Percentiles rank a stretch among this genome's conserved stretches.
phyloP scores from a whole-genome alignment of 2,113 vertebrate species.

The Phasianus colchicus region DNA sequence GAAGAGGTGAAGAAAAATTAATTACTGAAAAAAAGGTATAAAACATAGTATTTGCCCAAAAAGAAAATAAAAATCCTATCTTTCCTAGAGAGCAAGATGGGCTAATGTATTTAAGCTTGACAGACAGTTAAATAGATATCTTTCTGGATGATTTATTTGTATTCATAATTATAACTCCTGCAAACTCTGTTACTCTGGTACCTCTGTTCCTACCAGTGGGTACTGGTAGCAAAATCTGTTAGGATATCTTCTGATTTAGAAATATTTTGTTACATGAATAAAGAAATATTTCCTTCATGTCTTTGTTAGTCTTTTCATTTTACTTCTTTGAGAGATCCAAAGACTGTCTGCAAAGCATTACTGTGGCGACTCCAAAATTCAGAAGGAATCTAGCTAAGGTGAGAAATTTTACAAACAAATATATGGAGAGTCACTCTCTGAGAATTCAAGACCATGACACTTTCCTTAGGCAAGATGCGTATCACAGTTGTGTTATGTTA shows the following conservation, averaged over 20 bases:
- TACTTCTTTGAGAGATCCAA: background rate
- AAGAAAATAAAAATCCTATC: background rate
- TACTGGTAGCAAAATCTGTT: background rate
- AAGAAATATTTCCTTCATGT: background rate
- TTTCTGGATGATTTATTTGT: background rate
- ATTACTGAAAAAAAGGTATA: background rate
- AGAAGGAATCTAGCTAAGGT: background rate
- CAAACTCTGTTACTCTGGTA: background rate
- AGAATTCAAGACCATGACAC: background rate
- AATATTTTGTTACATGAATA: background rate
- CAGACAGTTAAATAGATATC: background rate
- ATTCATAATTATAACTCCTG: background rate
- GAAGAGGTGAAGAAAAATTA: background rate
- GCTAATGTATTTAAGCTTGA: background rate
- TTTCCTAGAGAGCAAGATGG: background rate
- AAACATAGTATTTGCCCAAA: background rate
- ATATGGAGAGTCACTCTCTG: rapidly evolving
- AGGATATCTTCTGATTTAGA: background rate
- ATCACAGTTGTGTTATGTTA: rapidly evolving
- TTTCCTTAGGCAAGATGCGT: background rate
- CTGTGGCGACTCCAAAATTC: background rate
- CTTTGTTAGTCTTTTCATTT: background rate
- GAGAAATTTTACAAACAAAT: background rate
- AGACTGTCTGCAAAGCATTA: background rate
- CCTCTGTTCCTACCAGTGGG: too few species aligned